Conservation (phyloP, 2,888 invertebrate genomes). For the Pyrrhia umbra region DNA sequence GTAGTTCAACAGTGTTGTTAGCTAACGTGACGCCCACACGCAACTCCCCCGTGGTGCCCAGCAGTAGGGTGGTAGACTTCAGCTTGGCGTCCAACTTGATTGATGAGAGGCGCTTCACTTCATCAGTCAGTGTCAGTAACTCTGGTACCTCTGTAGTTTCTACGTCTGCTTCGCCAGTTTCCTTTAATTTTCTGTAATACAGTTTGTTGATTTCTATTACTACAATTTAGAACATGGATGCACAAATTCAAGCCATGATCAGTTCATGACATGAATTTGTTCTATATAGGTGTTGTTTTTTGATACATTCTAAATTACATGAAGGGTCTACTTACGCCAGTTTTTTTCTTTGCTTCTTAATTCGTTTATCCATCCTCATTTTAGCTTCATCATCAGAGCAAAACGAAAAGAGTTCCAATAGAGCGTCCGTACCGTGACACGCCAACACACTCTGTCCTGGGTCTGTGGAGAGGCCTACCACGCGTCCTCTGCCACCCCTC, state of each 20-base stretch:
- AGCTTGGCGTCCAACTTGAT: constrained; percentile 92
- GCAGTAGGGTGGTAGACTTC: constrained; percentile 92
- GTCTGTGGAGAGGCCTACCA: constrained; percentile 94
- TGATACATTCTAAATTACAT: no score
- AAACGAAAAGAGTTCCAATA: constrained; percentile 96
- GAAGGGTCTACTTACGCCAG: constrained; percentile 82
- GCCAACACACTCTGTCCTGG: constrained; percentile 93
- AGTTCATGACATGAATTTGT: not conserved
- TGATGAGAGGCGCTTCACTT: constrained; percentile 92
- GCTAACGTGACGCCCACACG: constrained; percentile 92
- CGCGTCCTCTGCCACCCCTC: constrained; percentile 94
- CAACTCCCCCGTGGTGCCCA: constrained; percentile 93
- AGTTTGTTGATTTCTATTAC: not conserved
- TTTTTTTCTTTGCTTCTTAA: constrained; percentile 93
- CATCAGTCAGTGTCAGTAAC: constrained; percentile 92
- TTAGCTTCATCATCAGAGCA: constrained; percentile 94
- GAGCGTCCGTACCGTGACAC: constrained; percentile 95
- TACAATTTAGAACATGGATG: not conserved
- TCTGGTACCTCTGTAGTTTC: constrained; percentile 77
- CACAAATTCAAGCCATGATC: no score
- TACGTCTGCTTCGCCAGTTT: constrained; percentile 75
- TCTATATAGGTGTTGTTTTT: no score
- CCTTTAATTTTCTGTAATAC: constrained; percentile 80
- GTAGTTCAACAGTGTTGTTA: constrained; percentile 94
- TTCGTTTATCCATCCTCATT: constrained; percentile 92